Conservation (phyloP, 1,140 invertebrate species). For the Holcopasites calliopsidis region DNA sequence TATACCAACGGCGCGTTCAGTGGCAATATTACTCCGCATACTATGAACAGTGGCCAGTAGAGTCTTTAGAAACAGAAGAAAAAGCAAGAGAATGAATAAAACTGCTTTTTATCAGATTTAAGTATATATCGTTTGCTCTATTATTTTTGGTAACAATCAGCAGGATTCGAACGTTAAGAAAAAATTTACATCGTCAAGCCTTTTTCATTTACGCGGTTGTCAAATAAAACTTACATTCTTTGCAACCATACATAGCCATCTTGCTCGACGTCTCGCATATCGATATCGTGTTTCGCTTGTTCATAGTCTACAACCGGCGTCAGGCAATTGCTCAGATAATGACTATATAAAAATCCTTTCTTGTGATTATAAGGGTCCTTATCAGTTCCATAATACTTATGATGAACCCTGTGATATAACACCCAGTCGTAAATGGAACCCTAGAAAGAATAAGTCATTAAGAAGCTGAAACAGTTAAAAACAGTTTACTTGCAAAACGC, state of each 20-base stretch:
- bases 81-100: no score
- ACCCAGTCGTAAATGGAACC: constrained; percentile 90
- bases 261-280: constrained; percentile 90
- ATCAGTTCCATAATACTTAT: constrained; percentile 92
- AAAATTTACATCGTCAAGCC: background rate
- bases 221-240: constrained; percentile 81
- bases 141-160: no score
- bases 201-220: background rate
- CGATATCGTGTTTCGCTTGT: constrained; percentile 85
- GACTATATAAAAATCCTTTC: constrained; percentile 92
- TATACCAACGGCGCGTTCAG: constrained; percentile 87
- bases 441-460: constrained; percentile 81
- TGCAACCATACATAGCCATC: constrained; percentile 94
- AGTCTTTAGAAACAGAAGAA: constrained; percentile 77
- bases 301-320: constrained; percentile 87
- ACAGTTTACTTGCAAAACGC: no score
- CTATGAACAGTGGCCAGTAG: constrained; percentile 85
- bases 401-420: constrained; percentile 92
- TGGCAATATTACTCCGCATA: constrained; percentile 85
- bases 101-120: no score
- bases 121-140: no score
- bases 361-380: constrained; percentile 94
- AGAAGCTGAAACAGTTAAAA: no score
- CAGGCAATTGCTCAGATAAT: constrained; percentile 86
- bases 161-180: no score